Evolutionary conservation across 2,888 invertebrate species (phyloP).

Genomic region (Phanerotoma sp.): DNA sequence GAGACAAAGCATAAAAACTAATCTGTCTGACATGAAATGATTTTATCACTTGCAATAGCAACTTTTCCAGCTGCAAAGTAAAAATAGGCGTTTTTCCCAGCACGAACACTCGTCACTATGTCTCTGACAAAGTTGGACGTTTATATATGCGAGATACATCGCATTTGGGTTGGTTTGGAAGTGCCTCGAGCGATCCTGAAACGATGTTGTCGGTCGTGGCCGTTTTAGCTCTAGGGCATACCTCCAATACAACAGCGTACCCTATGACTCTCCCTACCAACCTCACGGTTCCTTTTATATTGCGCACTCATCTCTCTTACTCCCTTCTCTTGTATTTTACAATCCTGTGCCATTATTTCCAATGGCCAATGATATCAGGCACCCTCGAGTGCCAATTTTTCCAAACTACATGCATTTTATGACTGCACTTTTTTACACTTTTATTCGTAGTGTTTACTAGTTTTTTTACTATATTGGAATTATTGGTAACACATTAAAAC

Average conservation of each 20-base stretch:
- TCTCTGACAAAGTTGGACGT: slow-evolving; percentile 47
- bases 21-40: background rate
- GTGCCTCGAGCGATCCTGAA: slow-evolving; percentile 46
- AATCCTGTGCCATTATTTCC: slow-evolving; percentile 52
- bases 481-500: background rate
- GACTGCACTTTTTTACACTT: background rate
- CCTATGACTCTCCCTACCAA: slow-evolving; percentile 25
- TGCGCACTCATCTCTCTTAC: slow-evolving; percentile 29
- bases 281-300: slow-evolving; percentile 39
- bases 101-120: slow-evolving; percentile 39
- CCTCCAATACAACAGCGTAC: slow-evolving; percentile 46
- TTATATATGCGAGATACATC: slow-evolving; percentile 49
- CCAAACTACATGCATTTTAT: background rate
- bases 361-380: slow-evolving; percentile 49
- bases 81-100: background rate
- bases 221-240: slow-evolving; percentile 46
- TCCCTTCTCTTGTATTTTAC: slow-evolving; percentile 24
- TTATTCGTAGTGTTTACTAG: too few relatives aligned
- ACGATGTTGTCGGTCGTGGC: slow-evolving; percentile 57
- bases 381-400: slow-evolving; percentile 41
- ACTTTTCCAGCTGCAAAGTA: background rate
- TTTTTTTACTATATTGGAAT: background rate
- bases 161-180: slow-evolving; percentile 45
- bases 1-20: background rate
- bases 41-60: background rate